Base-by-base conservation (phyloP, 2,888 invertebrate genomes). In the Tridacna gigas region DNA sequence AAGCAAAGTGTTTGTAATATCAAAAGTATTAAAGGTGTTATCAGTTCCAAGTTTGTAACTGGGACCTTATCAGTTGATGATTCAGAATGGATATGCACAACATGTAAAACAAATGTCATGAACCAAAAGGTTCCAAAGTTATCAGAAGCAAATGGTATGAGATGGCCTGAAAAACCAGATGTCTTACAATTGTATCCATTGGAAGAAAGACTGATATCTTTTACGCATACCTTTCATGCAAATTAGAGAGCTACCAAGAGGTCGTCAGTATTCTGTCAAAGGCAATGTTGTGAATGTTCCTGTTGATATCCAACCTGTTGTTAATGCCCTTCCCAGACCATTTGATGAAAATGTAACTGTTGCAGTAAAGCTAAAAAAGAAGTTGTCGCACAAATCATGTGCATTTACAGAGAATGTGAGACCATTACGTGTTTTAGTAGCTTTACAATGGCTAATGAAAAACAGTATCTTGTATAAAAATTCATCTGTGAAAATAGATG, bases 211-310 rank as follows among this genome's bases (percentile, higher is more conserved):
- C 56, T 76, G 15, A 45, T 76, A 47, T 22, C 76, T 7, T n/a
- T 74, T 61, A 63, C 56, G 74, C 75, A 82, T 84, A 81, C 66
- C 66, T 74, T 12, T 86, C 82, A 66, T 66, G 66, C 66, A 66
- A 66, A 69, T 75, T 80, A 47, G 80, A 77, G 47, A 71, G 22
- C 37, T 48, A 65, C 66, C 82, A 20, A 79, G 77, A 80, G 87
- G 89, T 18, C 66, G 66, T 66, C 66, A 66, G 26, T 66, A 28
- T 26, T 66, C 66, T 18, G 66, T 66, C 18, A 66, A 66, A 80
- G 66, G 66, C 18, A 88, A 88, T 74, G 71, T 79, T 26, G 60
- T 89, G 7, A 86, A 88, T 86, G 85, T 86, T 18, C 89, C 89
- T 22, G 79, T 82, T 71, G 88, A 89, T 79, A 79, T 88, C 11